Evolutionary conservation across 2,797 vertebrate genomes (phyloP).

Genomic region (Pseudotriccus pelzelni): DNA sequence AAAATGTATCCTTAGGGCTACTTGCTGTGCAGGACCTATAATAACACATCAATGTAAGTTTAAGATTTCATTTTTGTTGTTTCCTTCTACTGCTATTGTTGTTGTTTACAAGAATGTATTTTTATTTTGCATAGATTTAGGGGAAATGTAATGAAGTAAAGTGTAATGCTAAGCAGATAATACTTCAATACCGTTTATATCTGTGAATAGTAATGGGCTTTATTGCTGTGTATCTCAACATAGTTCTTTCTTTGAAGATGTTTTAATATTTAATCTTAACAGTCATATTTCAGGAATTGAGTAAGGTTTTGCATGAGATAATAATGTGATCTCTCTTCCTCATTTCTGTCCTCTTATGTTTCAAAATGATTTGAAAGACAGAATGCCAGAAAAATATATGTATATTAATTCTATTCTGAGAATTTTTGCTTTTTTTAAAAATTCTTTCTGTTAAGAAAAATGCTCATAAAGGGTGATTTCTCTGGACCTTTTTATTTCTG

Average conservation of each 20-base stretch:
- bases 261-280: conserved; percentile 52
- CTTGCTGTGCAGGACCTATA: conserved; percentile 70
- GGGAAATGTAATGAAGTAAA: neutral
- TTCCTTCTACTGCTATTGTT: conserved; percentile 40
- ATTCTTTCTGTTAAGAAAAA: conserved; percentile 68
- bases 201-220: conserved; percentile 39
- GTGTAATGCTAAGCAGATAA: conserved; percentile 36
- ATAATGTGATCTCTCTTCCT: conserved; percentile 17
- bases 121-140: conserved; percentile 52
- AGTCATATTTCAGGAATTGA: neutral
- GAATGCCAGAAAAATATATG: conserved; percentile 23
- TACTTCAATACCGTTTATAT: conserved; percentile 50
- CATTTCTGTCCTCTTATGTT: conserved; percentile 53
- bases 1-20: conserved; percentile 73
- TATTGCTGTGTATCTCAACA: conserved; percentile 3
- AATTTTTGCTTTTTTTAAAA: conserved; percentile 39
- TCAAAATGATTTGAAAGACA: conserved; percentile 60
- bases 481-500: conserved; percentile 67
- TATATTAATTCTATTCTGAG: conserved; percentile 35
- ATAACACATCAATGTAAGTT: conserved; percentile 79
- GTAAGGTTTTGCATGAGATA: neutral
- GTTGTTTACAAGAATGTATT: conserved; percentile 37
- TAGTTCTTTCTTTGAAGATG: conserved; percentile 7
- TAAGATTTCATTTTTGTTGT: conserved; percentile 55
- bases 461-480: conserved; percentile 66